These are phyloP conservation scores for Tamias sibiricus DNA, from an alignment of 2,113 vertebrate genomes.

Conservation along the genomic window DNA sequence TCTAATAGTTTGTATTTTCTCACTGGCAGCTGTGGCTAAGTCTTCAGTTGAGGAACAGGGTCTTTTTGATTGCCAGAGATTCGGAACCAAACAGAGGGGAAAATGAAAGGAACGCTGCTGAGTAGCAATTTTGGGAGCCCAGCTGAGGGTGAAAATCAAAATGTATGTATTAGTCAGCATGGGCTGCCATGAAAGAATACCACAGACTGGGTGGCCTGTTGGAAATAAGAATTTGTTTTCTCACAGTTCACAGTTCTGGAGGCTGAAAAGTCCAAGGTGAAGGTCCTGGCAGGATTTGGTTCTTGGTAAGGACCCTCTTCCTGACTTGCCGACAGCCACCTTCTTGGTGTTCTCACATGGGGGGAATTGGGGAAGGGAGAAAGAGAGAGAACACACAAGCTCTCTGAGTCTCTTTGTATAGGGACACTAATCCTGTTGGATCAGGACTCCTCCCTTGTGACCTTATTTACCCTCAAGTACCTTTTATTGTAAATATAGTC, in stretches of 20 bases:
- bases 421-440: neutral
- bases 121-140: neutral
- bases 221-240: neutral
- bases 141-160: conserved; percentile 20
- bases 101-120: neutral
- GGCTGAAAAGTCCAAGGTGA: neutral
- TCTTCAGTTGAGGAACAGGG: neutral
- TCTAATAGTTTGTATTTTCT: neutral
- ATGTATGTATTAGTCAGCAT: neutral
- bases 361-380: neutral
- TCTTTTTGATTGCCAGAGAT: neutral
- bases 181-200: neutral
- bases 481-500: neutral
- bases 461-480: neutral
- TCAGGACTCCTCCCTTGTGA: neutral
- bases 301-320: neutral
- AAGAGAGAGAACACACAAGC: too few relatives aligned
- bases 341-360: neutral
- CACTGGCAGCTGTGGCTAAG: neutral
- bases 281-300: neutral
- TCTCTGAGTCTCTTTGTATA: neutral
- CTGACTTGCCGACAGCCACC: neutral
- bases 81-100: neutral
- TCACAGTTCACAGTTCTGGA: neutral
- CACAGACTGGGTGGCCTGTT: neutral